Percentiles rank a stretch among this genome's conserved stretches.
Evolutionary conservation across 37 sponge, comb jelly and placozoan genomes (phyloP).

Genomic region (Axinella damicornis): DNA sequence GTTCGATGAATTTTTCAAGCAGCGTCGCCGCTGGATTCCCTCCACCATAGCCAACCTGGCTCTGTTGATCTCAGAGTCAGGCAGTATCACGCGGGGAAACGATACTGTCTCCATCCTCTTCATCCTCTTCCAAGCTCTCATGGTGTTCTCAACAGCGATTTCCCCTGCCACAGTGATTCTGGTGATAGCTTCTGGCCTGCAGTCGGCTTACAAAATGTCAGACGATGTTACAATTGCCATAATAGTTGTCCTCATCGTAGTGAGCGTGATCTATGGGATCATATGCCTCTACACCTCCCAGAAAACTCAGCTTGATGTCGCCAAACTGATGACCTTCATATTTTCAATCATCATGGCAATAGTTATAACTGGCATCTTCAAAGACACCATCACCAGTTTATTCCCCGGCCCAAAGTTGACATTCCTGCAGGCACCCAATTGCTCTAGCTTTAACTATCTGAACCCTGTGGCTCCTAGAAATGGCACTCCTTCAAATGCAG

Average conservation of each 20-base stretch:
- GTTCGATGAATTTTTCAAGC: conserved; percentile 88
- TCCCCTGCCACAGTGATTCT: conserved; percentile 87
- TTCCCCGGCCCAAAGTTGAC: background rate
- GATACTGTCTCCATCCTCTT: conserved; percentile 70
- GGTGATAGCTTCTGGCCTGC: conserved; percentile 71
- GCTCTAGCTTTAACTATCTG: background rate
- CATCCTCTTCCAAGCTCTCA: conserved; percentile 76
- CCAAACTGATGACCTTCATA: conserved; percentile 69
- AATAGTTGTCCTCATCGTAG: conserved; percentile 13
- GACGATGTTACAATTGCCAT: background rate
- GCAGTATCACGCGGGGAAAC: conserved; percentile 53
- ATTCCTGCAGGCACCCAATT: background rate
- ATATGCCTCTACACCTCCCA: conserved; percentile 55
- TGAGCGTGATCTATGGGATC: conserved; percentile 56
- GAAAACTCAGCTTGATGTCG: conserved; percentile 63
- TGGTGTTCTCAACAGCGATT: conserved; percentile 78
- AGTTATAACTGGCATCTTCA: conserved; percentile 67
- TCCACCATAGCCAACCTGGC: conserved; percentile 84
- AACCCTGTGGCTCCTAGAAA: background rate
- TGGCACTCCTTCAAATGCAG: background rate
- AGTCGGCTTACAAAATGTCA: conserved; percentile 16
- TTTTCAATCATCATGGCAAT: conserved; percentile 79
- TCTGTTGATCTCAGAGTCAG: conserved; percentile 56
- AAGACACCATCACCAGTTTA: conserved; percentile 15
- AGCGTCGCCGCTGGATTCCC: conserved; percentile 88